Conservation (phyloP, 2,797 vertebrate genomes). For the Ataeniobius toweri region DNA sequence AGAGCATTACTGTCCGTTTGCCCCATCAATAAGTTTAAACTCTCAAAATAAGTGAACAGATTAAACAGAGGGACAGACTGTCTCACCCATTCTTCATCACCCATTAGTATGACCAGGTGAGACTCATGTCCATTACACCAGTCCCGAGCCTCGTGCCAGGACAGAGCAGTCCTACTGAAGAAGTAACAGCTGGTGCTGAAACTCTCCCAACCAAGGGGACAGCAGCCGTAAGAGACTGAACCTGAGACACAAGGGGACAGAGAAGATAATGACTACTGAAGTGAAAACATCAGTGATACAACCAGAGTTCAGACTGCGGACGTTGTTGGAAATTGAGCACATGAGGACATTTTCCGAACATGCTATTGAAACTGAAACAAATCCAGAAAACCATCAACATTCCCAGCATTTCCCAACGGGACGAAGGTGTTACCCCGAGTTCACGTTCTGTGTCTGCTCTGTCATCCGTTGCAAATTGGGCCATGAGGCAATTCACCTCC, state of each 20-base stretch:
- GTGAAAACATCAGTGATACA: no score
- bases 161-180: constrained; percentile 58
- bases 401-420: neutral
- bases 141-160: constrained; percentile 72
- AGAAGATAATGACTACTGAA: neutral
- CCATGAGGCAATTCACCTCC: no score
- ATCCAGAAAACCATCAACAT: neutral
- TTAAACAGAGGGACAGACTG: neutral
- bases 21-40: neutral
- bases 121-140: constrained; percentile 71
- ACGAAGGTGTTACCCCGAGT: neutral
- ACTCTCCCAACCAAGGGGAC: constrained; percentile 72
- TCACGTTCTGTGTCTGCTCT: no score
- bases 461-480: no score
- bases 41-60: neutral
- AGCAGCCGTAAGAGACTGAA: constrained; percentile 56
- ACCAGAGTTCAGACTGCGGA: constrained; percentile 39
- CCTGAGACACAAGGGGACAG: constrained; percentile 32
- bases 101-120: constrained; percentile 73
- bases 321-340: neutral
- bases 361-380: neutral
- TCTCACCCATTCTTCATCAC: constrained; percentile 79
- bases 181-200: constrained; percentile 71
- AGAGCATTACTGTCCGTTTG: neutral
- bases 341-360: neutral